Evolutionary conservation across 2,888 invertebrate species (phyloP).

Genomic region (Himalopsyche anomala): DNA sequence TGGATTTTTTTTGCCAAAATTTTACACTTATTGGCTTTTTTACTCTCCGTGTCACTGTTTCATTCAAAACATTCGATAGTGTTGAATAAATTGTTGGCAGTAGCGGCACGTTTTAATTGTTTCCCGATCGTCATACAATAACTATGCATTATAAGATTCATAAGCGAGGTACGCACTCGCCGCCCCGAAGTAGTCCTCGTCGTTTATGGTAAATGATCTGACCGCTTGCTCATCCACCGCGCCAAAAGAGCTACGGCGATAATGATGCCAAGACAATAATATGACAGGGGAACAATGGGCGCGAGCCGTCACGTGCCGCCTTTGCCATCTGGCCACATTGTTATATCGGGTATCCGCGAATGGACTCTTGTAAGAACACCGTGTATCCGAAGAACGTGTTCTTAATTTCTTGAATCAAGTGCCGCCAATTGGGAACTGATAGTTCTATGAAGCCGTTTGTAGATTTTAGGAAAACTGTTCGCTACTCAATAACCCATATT

Average conservation of each 20-base stretch:
- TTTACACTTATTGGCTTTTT: too few relatives aligned
- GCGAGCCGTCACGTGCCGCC: conserved; percentile 57
- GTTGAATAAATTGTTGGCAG: background rate
- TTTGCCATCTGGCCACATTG: conserved; percentile 42
- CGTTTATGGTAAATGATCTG: conserved; percentile 6
- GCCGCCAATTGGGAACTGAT: too few relatives aligned
- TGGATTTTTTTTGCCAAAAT: too few relatives aligned
- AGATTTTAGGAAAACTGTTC: too few relatives aligned
- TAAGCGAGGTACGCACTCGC: background rate
- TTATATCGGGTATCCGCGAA: conserved; percentile 18
- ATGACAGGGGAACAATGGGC: conserved; percentile 51
- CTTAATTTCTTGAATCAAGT: background rate
- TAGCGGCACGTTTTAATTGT: background rate
- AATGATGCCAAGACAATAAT: conserved; percentile 48
- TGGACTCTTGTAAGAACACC: conserved; percentile 1
- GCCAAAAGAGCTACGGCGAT: conserved; percentile 39
- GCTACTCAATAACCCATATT: too few relatives aligned
- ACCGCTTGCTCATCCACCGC: conserved; percentile 37
- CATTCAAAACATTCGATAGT: background rate
- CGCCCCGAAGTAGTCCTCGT: background rate
- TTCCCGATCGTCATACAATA: background rate
- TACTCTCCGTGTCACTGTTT: too few relatives aligned
- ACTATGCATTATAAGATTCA: background rate
- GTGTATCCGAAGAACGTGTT: conserved; percentile 13
- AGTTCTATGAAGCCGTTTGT: too few relatives aligned